Evolutionary conservation across 1,140 invertebrate genomes (phyloP), one percentile per base, ranked within the genome.

Genomic region (Campoletis sonorensis): DNA sequence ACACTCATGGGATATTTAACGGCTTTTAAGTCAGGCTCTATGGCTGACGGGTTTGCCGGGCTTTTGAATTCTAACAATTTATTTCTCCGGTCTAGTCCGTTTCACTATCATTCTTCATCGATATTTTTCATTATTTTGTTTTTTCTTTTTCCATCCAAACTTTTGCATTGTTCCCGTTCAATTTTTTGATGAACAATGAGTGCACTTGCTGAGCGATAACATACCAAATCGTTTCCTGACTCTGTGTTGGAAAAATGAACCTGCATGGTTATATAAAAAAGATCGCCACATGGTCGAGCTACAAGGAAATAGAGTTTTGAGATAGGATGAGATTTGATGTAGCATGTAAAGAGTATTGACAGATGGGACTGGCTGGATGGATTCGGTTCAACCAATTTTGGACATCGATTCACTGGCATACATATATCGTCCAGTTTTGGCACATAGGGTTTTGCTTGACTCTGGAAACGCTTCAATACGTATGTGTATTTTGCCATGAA

Each of bases 141-240:
- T 78, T 67, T 10, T 67, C 21, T 67, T 10, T 67, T 15, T 3
- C 58, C 37, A 67, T 23, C 1, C 71, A 49, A 73, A 21, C 51
- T 33, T 21, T 8, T 27, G 33, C 61, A 78, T 78, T 67, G 76
- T 87, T 87, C 85, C 80, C 82, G 80, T 84, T 84, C 81, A 86
- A 45, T 89, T 78, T 89, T 87, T 85, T 79, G 81, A 84, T 81
- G 79, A 84, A 90, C 86, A 90, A 90, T 89, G 84, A 85, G 87
- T 27, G 67, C n/a, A n/a, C 30, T 33, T 23, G 61, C 54, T 64
- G 76, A 45, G 61, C 58, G 37, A 78, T 8, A 58, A 67, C 67
- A 40, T 67, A 78, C 33, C 21, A 33, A n/a, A 78, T 78, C 21
- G 76, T 61, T 78, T 51, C 15, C 40, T n/a, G 72, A 40, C 13